phyloP scores from a whole-genome alignment of 1,140 invertebrate genomes.

The Drosophila miranda region DNA sequence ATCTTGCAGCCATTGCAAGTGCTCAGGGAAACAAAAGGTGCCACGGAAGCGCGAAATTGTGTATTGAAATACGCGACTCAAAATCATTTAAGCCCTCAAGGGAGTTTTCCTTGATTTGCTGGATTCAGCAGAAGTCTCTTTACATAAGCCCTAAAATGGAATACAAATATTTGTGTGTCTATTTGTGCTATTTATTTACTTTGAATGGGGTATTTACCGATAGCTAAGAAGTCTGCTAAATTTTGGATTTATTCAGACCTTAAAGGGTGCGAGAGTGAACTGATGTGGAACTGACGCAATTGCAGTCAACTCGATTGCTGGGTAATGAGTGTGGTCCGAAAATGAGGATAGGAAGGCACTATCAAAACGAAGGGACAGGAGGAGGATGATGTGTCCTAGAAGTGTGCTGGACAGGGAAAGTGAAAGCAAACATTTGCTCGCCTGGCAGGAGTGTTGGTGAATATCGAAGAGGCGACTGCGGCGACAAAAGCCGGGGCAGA shows the following conservation, averaged over 20 bases:
- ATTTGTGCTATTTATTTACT: too few species aligned
- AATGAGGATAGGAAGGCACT: neutral
- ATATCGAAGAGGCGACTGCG: slow-evolving; percentile 7
- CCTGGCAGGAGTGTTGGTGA: slow-evolving; percentile 3
- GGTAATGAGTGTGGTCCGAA: slow-evolving; percentile 35
- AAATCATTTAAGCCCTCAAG: slow-evolving; percentile 22
- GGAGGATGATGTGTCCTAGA: slow-evolving; percentile 7
- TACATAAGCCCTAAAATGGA: neutral
- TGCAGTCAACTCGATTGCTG: slow-evolving; percentile 47
- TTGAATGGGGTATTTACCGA: too few species aligned
- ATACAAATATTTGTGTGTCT: too few species aligned
- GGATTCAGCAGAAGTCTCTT: slow-evolving; percentile 5
- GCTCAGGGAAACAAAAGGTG: slow-evolving; percentile 18
- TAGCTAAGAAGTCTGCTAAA: too few species aligned
- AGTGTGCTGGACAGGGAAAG: slow-evolving; percentile 35
- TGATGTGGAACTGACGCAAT: slow-evolving; percentile 8
- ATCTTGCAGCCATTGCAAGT: slow-evolving; percentile 27
- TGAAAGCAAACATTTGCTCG: slow-evolving; percentile 35
- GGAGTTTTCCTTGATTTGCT: slow-evolving; percentile 21
- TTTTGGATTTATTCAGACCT: too few species aligned
- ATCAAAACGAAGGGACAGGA: neutral
- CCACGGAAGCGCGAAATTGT: slow-evolving; percentile 29
- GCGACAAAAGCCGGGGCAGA: neutral
- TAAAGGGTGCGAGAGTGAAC: neutral
- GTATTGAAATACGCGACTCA: neutral